Base-by-base conservation (phyloP, 2,797 vertebrate species). In the Mormyrus proboscirostris region DNA sequence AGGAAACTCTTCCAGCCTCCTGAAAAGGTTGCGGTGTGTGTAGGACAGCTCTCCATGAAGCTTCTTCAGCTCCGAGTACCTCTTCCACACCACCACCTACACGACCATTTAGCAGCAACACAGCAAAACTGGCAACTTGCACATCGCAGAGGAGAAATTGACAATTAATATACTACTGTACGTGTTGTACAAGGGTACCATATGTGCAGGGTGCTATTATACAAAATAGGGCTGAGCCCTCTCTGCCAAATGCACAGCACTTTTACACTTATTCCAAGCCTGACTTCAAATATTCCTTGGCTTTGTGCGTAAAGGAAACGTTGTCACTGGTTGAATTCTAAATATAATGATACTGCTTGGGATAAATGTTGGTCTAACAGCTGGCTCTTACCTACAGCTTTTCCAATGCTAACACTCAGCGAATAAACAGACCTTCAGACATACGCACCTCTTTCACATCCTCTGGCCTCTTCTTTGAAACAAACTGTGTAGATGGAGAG, bases 21-120 rank as follows among this genome's bases (percentile, higher is more conserved):
- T 95, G 93, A 98, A 98, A 88, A 98, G 96, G 93, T 98, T 98
- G 88, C 96, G 95, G 92, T 98, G 98, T 0, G 96, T 98, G 92
- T 97, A 98, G 69, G 96, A 95, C 93, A 98, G 91, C 92, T 98
- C 98, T 7, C 96, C 95, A 0, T 98, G 97, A 59, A 98, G 96
- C 94, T 97, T 98, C 93, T 97, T 97, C 90, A 98, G 95, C 93
- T 98, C 98, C 0, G 97, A 97, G 92, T 97, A 98, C 79, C 98
- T 95, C 92, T 95, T 96, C 97, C 97, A 98, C 87, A 97, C 95
- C 1, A 96, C 95, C 90, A 98, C 95, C 96, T 97, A 87, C 55
- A 87, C 51, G 85, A 88, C n/a, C 8, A 90, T 86, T 53, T 22
- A 88, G 47, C 49, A 91, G 16, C 65, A 8, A 89, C 51, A 53